A percentile compares a stretch with the other conserved stretches of the same genome.
Conservation (phyloP, 2,113 vertebrate genomes). For the Herpetotheres cachinnans region DNA sequence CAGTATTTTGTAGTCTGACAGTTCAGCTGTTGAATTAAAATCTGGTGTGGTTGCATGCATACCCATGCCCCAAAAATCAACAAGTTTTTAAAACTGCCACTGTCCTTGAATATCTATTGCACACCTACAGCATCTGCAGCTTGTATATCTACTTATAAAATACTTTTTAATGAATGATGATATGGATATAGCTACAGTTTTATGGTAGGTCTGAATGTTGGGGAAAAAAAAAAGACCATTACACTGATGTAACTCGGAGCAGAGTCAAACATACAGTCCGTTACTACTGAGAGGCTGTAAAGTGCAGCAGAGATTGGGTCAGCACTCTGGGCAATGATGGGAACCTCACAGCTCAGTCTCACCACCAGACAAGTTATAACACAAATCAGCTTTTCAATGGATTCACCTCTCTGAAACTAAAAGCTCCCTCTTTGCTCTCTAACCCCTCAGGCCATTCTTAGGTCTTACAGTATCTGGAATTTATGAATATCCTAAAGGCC, state of each 20-base stretch:
- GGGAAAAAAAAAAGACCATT: background rate
- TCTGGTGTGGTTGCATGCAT: background rate
- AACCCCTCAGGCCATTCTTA: background rate
- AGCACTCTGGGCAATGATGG: background rate
- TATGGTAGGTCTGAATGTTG: background rate
- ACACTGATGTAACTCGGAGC: background rate
- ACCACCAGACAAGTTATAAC: background rate
- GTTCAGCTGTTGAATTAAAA: background rate
- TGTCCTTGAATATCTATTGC: no score
- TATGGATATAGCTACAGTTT: background rate
- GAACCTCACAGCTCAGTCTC: background rate
- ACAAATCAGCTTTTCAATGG: background rate
- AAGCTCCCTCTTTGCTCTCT: background rate
- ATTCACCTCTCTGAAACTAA: background rate
- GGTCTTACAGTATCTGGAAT: background rate
- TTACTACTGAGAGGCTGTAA: background rate
- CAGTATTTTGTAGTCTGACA: background rate
- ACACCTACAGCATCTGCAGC: background rate
- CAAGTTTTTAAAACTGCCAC: background rate
- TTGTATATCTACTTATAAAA: background rate
- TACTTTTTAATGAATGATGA: background rate
- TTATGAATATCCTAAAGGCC: background rate
- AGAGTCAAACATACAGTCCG: background rate
- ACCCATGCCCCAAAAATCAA: background rate
- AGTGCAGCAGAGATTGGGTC: background rate